Conservation (phyloP, 64 coral and sea anemone species). For the Montipora cactus region DNA sequence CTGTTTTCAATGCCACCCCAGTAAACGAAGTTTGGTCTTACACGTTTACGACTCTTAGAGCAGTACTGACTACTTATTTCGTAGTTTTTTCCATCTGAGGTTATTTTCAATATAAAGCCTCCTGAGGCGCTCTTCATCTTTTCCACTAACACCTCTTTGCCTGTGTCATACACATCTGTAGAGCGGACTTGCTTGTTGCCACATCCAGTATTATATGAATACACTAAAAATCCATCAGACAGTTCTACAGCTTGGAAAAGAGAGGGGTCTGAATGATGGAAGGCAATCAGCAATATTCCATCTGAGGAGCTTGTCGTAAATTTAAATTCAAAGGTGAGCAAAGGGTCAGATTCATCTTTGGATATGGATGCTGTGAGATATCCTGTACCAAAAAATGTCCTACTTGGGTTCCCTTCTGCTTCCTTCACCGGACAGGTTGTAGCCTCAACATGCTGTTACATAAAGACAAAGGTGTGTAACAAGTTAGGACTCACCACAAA, state of each 20-base stretch:
- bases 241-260: constrained; percentile 51
- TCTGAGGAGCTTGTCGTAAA: constrained; percentile 52
- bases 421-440: not conserved
- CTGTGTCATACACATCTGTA: not conserved
- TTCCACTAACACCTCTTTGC: not conserved
- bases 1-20: constrained; percentile 57
- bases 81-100: not conserved
- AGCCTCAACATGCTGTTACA: not conserved
- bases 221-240: constrained; percentile 4
- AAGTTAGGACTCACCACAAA: not conserved
- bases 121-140: not conserved
- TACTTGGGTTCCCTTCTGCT: not conserved
- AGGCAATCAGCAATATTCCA: constrained; percentile 47
- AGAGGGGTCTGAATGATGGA: not conserved
- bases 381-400: constrained; percentile 34
- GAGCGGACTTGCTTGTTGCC: constrained; percentile 4
- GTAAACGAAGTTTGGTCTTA: constrained; percentile 44
- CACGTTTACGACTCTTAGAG: too few species aligned
- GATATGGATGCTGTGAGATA: not conserved
- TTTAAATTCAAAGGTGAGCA: not conserved
- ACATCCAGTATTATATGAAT: constrained; percentile 40
- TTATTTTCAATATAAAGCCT: not conserved
- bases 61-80: not conserved
- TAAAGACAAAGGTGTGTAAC: not conserved
- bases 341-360: not conserved